These are phyloP conservation scores for Pachypanchax playfairii DNA, from an alignment of 2,113 vertebrate genomes.

Conservation along the genomic window DNA sequence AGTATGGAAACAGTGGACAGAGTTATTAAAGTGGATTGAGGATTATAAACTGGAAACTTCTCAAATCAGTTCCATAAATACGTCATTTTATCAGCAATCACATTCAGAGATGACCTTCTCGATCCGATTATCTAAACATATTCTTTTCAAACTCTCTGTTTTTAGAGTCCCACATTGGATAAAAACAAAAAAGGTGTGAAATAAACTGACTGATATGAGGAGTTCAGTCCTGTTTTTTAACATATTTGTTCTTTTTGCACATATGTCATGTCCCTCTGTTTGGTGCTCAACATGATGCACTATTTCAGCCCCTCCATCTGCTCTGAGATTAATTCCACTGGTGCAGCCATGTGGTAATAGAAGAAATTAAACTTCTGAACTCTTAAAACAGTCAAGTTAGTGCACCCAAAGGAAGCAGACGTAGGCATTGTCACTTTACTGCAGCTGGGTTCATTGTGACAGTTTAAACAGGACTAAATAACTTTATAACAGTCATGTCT, in stretches of 20 bases:
- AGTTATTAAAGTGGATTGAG: background rate
- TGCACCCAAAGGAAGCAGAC: background rate
- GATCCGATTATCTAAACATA: background rate
- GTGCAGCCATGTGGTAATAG: background rate
- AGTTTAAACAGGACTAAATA: no score
- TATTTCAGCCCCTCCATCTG: conserved; percentile 1
- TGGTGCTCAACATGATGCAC: background rate
- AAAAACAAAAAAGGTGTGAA: background rate
- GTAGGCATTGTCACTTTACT: background rate
- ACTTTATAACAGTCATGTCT: no score
- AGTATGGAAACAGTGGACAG: background rate
- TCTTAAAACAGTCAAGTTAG: background rate
- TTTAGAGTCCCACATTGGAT: no score
- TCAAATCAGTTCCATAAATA: background rate
- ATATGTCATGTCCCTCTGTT: background rate
- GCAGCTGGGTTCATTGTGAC: background rate
- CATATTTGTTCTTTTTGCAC: background rate
- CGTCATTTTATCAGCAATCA: background rate
- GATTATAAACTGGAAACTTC: background rate
- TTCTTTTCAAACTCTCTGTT: no score
- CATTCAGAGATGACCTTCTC: background rate
- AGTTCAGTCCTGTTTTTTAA: background rate
- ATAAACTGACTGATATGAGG: background rate
- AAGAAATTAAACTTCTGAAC: conserved; percentile 5
- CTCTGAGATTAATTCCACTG: background rate